Conservation (phyloP, 2,797 vertebrate species). For the Lagorchestes hirsutus region DNA sequence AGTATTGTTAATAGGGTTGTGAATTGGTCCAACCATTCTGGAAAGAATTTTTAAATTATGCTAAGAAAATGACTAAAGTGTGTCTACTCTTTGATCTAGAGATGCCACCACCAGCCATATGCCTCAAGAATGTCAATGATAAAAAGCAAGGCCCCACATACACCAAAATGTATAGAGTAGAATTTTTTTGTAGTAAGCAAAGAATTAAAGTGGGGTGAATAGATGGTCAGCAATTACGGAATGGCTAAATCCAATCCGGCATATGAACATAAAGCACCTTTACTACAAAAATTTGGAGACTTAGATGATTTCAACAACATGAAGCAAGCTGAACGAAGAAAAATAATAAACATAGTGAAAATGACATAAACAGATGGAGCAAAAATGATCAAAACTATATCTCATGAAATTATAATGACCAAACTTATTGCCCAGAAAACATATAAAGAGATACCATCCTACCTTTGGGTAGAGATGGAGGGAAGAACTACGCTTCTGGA, state of each 20-base stretch:
- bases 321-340: not conserved
- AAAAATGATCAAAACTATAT: not conserved
- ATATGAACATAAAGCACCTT: not conserved
- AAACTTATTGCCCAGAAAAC: not conserved
- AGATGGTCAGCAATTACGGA: not conserved
- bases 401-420: not conserved
- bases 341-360: not conserved
- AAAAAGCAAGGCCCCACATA: not conserved
- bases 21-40: not conserved
- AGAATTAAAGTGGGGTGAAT: not conserved
- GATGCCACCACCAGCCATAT: not conserved
- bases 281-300: not conserved
- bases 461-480: not conserved
- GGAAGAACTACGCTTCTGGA: not conserved
- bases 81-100: not conserved
- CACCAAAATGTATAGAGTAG: not conserved
- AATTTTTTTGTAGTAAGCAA: not conserved
- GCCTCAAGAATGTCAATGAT: not conserved
- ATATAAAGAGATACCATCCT: not conserved
- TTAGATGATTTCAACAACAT: not conserved
- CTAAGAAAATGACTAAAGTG: not conserved
- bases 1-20: not conserved
- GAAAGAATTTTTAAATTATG: not conserved
- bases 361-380: not conserved
- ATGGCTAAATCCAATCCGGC: not conserved